Evolutionary conservation across 2,888 invertebrate genomes (phyloP), one percentile per base, ranked within the genome.

Genomic region (Pediacus dermestoides): DNA sequence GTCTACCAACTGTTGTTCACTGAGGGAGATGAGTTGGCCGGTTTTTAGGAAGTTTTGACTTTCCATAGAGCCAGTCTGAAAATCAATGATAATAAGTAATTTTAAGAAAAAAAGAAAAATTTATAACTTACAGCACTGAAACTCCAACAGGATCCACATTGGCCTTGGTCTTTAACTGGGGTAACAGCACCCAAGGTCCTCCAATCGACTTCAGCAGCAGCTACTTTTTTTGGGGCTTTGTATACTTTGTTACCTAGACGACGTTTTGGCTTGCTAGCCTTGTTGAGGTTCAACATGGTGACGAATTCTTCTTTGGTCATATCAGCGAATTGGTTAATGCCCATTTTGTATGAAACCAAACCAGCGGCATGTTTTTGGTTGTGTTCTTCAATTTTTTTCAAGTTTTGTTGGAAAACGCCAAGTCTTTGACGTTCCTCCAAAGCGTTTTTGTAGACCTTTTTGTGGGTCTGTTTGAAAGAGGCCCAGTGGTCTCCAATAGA

Each of bases 131-230:
- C 54, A 11, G 48, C 21, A 34, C 48, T 42, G 27, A 52, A 57
- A 18, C 45, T 32, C 52, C 54, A 57, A 44, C 52, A 53, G 11
- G 50, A 44, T 12, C 51, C 53, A 35, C 57, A 57, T 1, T 25
- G 2, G 22, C 39, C 51, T 52, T 56, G 52, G 30, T 53, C 27
- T 32, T 50, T 51, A n/a, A 57, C 47, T 11, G 16, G 34, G 1
- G 52, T 53, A 9, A 57, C 54, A 6, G 47, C 48, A 6, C 52
- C 52, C 18, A 43, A 23, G 4, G 44, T 33, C 18, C 52, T 52
- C 57, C 57, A 58, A 30, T 56, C 55, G 18, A 56, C 26, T 6
- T 4, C 8, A 23, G 9, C 23, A 23, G n/a, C 23, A 4, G n/a
- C 8, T 6, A 23, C 4, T 23, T 4, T 9, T 4, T 4, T 7